Evolutionary conservation across 2,113 vertebrate genomes (phyloP), one percentile per base, ranked within the genome.

Genomic region (Prolemur simus): DNA sequence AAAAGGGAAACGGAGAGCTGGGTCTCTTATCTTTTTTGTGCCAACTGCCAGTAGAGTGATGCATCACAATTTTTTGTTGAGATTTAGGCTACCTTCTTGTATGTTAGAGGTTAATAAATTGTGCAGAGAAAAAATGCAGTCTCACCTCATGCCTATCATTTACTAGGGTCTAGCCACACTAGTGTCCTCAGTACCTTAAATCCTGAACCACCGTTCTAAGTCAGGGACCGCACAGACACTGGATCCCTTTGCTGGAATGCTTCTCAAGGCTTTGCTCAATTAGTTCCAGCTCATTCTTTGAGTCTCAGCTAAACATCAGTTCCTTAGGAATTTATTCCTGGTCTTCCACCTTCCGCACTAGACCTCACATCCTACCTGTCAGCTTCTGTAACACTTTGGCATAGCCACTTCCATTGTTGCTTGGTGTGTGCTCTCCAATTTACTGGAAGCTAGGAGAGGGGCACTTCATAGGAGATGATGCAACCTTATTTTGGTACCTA

Each of bases 401-500:
- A 60, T 5, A 63, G 45, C 32, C 13, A 6, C 37, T 8, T 25
- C 11, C 9, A 60, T 6, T 14, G 60, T 0, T 29, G 45, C 52
- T 47, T 0, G 2, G 27, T 34, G 5, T 34, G 34, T 17, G 9
- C 13, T 10, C 42, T 1, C 1, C 39, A 18, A 14, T 14, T 4
- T 14, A 5, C 0, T 3, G 12, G 9, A 20, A 68, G 20, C 34
- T 47, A 11, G 1, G 56, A 56, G 21, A 56, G 11, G 0, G 0
- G 0, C 11, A 21, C 11, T 34, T 10, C 0, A 5, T n/a, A n/a
- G 1, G 10, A 34, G 6, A 47, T 17, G 13, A 76, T 8, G 3
- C 25, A 56, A 45, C 9, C 14, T 47, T 27, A 60, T 1, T 78
- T 32, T 42, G 2, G 8, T 37, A 37, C 3, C 0, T 21, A 54